Percentiles rank a stretch among this genome's conserved stretches.
Evolutionary conservation across 2,797 vertebrate species (phyloP).

Genomic region (Molossus alvarezi): DNA sequence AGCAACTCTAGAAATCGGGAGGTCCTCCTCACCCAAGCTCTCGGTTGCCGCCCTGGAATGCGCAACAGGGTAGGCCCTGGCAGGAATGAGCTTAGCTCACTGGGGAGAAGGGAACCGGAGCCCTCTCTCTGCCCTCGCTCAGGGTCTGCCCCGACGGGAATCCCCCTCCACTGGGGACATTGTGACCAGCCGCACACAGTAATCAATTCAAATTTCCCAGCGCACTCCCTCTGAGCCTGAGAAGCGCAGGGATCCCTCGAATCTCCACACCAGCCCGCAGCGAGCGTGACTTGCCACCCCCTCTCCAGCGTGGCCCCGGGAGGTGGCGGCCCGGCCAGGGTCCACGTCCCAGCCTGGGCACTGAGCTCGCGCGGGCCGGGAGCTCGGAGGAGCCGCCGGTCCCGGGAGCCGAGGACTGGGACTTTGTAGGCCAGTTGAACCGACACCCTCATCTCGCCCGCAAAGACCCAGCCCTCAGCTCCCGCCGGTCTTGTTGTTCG

Average conservation of each 20-base stretch:
- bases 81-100: not conserved
- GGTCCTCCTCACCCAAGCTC: constrained; percentile 2
- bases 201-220: not conserved
- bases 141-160: not conserved
- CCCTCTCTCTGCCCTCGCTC: not conserved
- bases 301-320: not conserved
- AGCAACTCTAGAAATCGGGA: not conserved
- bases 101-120: not conserved
- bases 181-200: not conserved
- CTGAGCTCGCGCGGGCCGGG: not conserved
- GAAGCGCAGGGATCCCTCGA: not conserved
- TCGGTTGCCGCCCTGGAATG: not conserved
- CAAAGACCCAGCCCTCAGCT: constrained; percentile 97
- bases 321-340: not conserved
- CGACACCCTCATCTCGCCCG: constrained; percentile 97
- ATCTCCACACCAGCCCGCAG: not conserved
- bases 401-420: constrained; percentile 96
- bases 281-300: not conserved
- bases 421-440: constrained; percentile 99
- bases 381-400: constrained; percentile 82
- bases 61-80: not conserved
- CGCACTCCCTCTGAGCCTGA: not conserved
- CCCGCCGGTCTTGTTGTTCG: constrained; percentile 83
- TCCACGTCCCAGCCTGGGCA: not conserved
- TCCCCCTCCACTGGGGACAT: not conserved